phyloP scores from a whole-genome alignment of 2,888 invertebrate genomes.

The Norana najaformis region DNA sequence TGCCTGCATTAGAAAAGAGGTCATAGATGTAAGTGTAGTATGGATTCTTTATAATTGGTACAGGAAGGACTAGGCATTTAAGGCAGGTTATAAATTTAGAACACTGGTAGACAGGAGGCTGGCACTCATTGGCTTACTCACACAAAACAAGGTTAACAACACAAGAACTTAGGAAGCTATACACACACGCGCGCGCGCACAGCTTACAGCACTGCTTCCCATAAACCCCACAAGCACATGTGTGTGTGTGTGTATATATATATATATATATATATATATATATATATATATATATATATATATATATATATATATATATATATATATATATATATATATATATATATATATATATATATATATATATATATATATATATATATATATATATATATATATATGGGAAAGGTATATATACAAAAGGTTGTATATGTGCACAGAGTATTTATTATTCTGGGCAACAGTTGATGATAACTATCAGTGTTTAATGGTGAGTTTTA shows the following conservation, averaged over 20 bases:
- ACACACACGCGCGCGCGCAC: too few relatives aligned
- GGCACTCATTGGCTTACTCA: background rate
- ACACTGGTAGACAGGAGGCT: background rate
- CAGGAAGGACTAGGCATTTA: background rate
- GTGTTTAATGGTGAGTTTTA: background rate
- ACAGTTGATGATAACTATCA: background rate
- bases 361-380: background rate
- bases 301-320: background rate
- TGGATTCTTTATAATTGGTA: background rate
- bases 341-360: too few relatives aligned
- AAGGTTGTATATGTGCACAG: too few relatives aligned
- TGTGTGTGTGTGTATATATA: background rate
- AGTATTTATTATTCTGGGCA: constrained; percentile 13
- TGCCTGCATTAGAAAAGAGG: background rate
- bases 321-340: background rate
- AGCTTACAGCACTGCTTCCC: background rate
- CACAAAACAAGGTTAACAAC: background rate
- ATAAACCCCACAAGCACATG: background rate
- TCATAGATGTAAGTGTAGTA: background rate
- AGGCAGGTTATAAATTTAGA: background rate
- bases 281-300: background rate
- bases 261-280: background rate
- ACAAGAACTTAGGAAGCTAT: background rate
- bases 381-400: background rate
- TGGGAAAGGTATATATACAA: background rate